Base-by-base conservation (phyloP, 1,140 invertebrate genomes). In the Papilio polytes region DNA sequence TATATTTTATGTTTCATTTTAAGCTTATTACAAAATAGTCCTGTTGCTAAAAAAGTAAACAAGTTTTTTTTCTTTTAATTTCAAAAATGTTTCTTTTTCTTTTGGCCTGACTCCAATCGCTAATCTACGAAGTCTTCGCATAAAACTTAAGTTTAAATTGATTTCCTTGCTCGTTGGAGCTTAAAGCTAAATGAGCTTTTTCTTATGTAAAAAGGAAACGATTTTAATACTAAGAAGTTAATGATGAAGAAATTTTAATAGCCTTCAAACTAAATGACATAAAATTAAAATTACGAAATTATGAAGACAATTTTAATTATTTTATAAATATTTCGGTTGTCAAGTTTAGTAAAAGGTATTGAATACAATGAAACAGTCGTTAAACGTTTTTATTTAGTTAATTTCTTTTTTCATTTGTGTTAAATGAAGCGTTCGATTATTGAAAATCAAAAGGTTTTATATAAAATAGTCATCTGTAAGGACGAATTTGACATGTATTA, bases 121-220 rank as follows among this genome's bases (percentile, higher is more conserved):
- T 70, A 31, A 70, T 70, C 63, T 70, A 70, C 63, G 13, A 70
- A 70, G 63, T 70, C 59, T 22, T 63, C 59, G 4, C 59, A 26
- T 63, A 63, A 63, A 63, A 63, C 20, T 63, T 41, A 13, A 63
- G 59, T 63, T 63, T 63, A 63, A 63, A 63, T 26, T 63, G 12
- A 63, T 63, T 63, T 63, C 59, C 59, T 13, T 63, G 22, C 20
- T 63, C 59, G 59, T 26, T 63, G 59, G 36, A 70, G 63, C 63
- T 70, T 70, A 70, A 70, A 31, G 63, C 63, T 70, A 70, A 70
- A 70, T 70, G 63, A 70, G 63, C 63, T 70, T 70, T 70, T 70
- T 70, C 63, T 31, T 31, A 70, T 70, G 12, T 70, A 70, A 70
- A 59, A 70, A 31, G 26, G 26, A 70, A 70, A 36, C 63, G 26